These are phyloP conservation scores for Pentamera pediparva DNA, from an alignment of 53 echinoderm and acorn worm genomes.

Conservation along the genomic window DNA sequence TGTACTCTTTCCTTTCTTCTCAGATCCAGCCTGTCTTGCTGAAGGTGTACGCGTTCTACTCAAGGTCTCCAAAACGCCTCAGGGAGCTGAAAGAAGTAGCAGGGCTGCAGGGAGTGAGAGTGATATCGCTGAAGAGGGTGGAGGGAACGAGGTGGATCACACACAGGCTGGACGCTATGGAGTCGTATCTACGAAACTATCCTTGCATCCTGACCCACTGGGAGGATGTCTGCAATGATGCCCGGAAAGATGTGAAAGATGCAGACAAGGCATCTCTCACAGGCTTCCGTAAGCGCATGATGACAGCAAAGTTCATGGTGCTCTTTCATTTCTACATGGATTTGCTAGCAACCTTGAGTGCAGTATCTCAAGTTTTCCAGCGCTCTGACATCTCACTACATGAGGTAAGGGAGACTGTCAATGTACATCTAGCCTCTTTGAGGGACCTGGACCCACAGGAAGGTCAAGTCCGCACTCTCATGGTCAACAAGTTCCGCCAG, in stretches of 20 bases:
- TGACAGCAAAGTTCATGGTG: neutral
- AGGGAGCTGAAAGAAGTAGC: conserved; percentile 16
- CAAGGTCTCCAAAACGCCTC: conserved; percentile 1
- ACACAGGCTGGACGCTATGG: conserved; percentile 7
- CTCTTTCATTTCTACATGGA: conserved; percentile 6
- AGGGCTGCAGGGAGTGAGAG: neutral
- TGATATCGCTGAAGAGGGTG: conserved; percentile 6
- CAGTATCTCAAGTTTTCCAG: neutral
- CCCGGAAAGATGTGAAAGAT: neutral
- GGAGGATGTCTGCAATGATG: conserved; percentile 1
- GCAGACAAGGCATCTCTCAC: neutral
- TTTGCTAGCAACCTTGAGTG: neutral
- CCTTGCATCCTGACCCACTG: neutral
- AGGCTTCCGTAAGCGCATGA: neutral
- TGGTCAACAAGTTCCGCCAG: conserved; percentile 3
- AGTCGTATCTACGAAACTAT: conserved; percentile 14
- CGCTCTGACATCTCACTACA: neutral
- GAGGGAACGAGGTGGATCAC: conserved; percentile 23
- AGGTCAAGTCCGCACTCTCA: neutral
- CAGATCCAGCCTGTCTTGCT: conserved; percentile 1
- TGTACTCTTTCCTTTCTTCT: neutral
- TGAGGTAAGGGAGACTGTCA: conserved; percentile 9
- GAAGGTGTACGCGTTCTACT: conserved; percentile 6
- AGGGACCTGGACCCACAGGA: neutral
- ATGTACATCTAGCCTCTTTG: neutral